These are phyloP conservation scores for Drosophila paucipuncta DNA, from an alignment of 2,888 invertebrate genomes.

Conservation along the genomic window DNA sequence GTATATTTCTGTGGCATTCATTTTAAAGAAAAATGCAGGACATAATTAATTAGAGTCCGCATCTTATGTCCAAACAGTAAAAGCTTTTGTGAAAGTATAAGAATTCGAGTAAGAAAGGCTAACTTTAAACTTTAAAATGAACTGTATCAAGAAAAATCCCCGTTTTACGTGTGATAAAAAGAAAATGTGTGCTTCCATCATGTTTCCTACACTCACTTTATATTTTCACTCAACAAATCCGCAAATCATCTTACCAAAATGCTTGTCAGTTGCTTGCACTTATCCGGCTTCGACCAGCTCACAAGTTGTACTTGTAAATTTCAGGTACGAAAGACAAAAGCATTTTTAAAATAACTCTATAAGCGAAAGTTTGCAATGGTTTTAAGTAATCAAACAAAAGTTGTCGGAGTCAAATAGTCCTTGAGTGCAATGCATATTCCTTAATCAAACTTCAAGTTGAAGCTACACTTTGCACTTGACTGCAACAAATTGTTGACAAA, in stretches of 20 bases:
- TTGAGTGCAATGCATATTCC: constrained; percentile 10
- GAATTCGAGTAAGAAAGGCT: not conserved
- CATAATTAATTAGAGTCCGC: not conserved
- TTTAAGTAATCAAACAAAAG: constrained; percentile 14
- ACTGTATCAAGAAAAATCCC: not conserved
- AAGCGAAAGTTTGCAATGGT: not conserved
- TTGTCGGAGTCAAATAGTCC: constrained; percentile 5
- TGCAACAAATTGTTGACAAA: constrained; percentile 51
- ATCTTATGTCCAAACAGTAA: not conserved
- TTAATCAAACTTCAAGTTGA: constrained; percentile 33
- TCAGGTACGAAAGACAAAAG: not conserved
- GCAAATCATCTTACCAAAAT: not conserved
- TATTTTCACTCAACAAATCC: not conserved
- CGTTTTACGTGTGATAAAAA: no score
- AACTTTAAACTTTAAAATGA: not conserved
- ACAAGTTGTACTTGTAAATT: not conserved
- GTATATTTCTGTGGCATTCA: not conserved
- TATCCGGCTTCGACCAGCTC: not conserved
- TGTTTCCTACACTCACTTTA: not conserved
- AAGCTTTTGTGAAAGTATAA: no score
- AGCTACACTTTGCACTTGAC: constrained; percentile 33
- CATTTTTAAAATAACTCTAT: not conserved
- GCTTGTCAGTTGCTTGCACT: no score
- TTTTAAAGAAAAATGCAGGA: not conserved
- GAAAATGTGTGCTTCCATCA: not conserved